Evolutionary conservation across 2,113 vertebrate genomes (phyloP).

Genomic region (Apus apus): DNA sequence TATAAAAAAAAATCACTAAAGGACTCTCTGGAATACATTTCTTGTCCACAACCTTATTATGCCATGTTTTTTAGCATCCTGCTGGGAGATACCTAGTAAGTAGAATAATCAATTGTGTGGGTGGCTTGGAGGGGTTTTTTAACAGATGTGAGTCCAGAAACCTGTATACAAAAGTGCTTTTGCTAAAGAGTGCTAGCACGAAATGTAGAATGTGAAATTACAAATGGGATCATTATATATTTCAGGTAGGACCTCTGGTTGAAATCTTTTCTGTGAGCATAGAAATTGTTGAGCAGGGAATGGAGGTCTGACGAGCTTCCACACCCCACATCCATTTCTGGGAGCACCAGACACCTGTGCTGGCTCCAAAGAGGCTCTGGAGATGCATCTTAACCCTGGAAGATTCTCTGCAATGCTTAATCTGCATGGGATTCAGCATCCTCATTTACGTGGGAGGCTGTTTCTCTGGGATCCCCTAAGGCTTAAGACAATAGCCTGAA

Average conservation of each 20-base stretch:
- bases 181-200: background rate
- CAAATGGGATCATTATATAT: rapidly evolving
- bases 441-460: background rate
- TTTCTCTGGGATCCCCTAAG: background rate
- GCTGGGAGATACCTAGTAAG: background rate
- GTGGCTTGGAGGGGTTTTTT: background rate
- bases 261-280: background rate
- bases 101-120: background rate
- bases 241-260: background rate
- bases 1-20: background rate
- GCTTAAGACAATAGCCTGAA: background rate
- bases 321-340: rapidly evolving
- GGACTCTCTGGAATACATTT: background rate
- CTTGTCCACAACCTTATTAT: background rate
- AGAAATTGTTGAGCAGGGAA: background rate
- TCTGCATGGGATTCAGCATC: background rate
- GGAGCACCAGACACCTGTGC: rapidly evolving
- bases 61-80: background rate
- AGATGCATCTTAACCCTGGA: background rate
- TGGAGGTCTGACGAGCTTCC: background rate
- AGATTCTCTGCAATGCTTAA: background rate
- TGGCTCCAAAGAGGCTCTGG: background rate
- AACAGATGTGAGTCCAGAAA: background rate
- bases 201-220: background rate
- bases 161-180: background rate